Base-by-base conservation (phyloP, 2,797 vertebrate species). In the Pipistrellus nathusii region DNA sequence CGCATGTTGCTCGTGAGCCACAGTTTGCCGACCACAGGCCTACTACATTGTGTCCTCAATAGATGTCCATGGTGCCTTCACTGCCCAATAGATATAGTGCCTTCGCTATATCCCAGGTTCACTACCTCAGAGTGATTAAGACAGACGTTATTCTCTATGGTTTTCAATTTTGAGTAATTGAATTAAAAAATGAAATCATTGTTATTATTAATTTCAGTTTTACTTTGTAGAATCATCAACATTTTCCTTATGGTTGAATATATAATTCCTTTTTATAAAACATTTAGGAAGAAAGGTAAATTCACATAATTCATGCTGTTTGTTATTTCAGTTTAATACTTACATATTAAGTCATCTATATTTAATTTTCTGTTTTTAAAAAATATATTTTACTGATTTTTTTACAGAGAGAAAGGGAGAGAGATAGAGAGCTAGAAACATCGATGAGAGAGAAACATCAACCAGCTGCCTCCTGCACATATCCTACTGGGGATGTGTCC, bases 191-290 rank as follows among this genome's bases (percentile, higher is more conserved):
- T 77, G 53, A 90, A 92, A 64, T 15, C 51, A 64, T 55, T 53
- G 53, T 82, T 87, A 10, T 38, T 78, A 30, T 78, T 91, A n/a
- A 87, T 92, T 89, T 86, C 27, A 77, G n/a, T 77, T 91, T 85
- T 55, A 53, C 17, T 93, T 88, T 93, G 55, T 87, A 51, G 25
- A 85, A 27, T 78, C 83, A 48, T 44, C 46, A n/a, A 48, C 25
- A 59, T 77, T 85, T 66, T 91, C 41, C 81, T 88, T 81, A 41
- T 93, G 38, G 80, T 82, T 85, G 62, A 91, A 75, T 89, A 77
- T 41, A 46, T 77, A 12, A 21, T 46, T 53, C 76, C 77, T 86
- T 80, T 93, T 66, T 48, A n/a, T 91, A 55, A 64, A 38, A 53
- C 27, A 71, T 81, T 75, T 75, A 27, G 35, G n/a, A 46, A 59